A percentile compares a stretch with the other conserved stretches of the same genome.
Conservation (phyloP, 2,113 vertebrate genomes). For the Cygnus atratus region DNA sequence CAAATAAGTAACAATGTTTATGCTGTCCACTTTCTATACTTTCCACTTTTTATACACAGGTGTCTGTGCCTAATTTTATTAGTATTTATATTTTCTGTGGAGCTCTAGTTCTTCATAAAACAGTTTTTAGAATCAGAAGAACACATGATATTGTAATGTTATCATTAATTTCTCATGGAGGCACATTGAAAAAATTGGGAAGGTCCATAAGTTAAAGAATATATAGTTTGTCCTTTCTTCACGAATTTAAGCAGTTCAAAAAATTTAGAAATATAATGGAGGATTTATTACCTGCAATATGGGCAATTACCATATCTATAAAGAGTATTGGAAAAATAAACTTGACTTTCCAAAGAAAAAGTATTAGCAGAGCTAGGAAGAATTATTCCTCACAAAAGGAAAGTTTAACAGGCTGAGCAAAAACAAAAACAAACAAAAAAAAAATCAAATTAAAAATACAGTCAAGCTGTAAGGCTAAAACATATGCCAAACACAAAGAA, state of each 20-base stretch:
- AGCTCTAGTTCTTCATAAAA: not conserved
- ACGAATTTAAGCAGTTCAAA: not conserved
- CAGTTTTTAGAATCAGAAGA: not conserved
- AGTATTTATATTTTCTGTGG: not conserved
- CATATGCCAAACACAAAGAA: not conserved
- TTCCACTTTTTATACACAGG: not conserved
- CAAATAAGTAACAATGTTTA: not conserved
- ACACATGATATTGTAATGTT: not conserved
- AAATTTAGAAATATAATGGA: not conserved
- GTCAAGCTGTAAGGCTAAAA: not conserved
- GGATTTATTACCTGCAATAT: not conserved
- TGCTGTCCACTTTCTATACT: not conserved
- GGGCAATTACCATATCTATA: not conserved
- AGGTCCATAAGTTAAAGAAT: not conserved
- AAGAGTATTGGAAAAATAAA: not conserved
- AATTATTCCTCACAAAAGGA: not conserved
- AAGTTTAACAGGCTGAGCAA: not conserved
- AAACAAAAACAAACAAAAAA: too few relatives aligned
- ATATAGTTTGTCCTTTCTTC: not conserved
- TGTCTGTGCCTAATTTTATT: not conserved
- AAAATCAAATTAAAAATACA: not conserved
- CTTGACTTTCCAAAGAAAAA: not conserved
- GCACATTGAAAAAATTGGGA: not conserved
- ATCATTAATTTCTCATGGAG: not conserved
- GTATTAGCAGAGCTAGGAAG: not conserved